phyloP scores from a whole-genome alignment of 92 coral and sea anemone genomes.

The Heteractis magnifica region DNA sequence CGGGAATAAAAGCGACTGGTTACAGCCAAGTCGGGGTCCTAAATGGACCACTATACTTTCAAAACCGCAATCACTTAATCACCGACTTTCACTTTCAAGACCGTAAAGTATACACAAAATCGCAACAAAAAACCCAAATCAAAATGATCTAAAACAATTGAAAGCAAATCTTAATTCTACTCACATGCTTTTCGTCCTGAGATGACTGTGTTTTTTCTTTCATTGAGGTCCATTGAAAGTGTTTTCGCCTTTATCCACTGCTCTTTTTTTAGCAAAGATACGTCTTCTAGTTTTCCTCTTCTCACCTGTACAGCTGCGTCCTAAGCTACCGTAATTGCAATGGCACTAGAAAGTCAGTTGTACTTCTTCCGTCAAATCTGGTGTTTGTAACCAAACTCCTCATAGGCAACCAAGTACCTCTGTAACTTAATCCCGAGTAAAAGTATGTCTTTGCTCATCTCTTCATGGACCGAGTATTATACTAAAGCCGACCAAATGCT shows the following conservation, averaged over 20 bases:
- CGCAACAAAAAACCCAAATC: too few relatives aligned
- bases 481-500: constrained; percentile 20
- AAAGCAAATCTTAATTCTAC: neutral
- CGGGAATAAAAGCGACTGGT: constrained; percentile 9
- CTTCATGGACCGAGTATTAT: neutral
- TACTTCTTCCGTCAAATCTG: neutral
- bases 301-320: constrained; percentile 10
- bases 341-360: neutral
- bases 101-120: neutral
- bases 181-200: neutral
- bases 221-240: neutral
- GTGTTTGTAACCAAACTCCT: neutral
- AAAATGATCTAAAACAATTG: neutral
- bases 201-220: neutral
- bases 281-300: neutral
- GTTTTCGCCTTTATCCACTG: neutral
- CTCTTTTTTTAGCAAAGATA: neutral
- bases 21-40: constrained; percentile 9
- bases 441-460: neutral
- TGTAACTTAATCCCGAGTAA: neutral
- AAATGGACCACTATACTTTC: neutral
- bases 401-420: constrained; percentile 2
- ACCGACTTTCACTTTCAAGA: neutral
- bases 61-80: neutral
- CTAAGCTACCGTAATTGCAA: neutral